Percentiles rank a stretch among this genome's conserved stretches.
Evolutionary conservation across 2,888 invertebrate genomes (phyloP).

Genomic region (Panzeria rudis): DNA sequence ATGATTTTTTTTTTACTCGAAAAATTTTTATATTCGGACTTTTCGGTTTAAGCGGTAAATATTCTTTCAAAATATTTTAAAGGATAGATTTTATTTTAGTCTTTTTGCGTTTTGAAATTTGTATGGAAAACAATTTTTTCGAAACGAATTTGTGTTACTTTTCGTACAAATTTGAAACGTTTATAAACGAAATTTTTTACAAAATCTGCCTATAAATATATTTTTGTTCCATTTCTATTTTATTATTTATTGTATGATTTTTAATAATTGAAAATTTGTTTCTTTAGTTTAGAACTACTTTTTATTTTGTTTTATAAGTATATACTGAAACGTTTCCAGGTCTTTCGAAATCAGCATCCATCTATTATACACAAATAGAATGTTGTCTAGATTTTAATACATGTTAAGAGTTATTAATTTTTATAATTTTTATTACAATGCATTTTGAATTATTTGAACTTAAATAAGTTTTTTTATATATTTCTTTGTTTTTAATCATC

Average conservation of each 20-base stretch:
- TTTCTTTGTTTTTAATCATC: constrained; percentile 30
- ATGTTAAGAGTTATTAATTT: constrained; percentile 9
- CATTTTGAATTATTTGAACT: constrained; percentile 9
- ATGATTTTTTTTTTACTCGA: too few relatives aligned
- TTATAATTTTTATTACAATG: constrained; percentile 23
- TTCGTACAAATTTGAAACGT: too few relatives aligned
- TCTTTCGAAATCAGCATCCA: constrained; percentile 23
- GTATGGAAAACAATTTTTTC: too few relatives aligned
- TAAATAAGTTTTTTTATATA: constrained; percentile 15
- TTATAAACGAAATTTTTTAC: too few relatives aligned
- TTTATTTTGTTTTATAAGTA: neutral
- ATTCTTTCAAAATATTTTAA: too few relatives aligned
- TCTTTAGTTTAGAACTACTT: neutral
- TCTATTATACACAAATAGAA: constrained; percentile 36
- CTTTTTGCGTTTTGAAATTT: too few relatives aligned
- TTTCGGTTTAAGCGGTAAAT: too few relatives aligned
- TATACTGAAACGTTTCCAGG: constrained; percentile 26
- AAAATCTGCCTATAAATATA: too few relatives aligned
- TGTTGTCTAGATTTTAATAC: constrained; percentile 55
- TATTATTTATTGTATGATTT: constrained; percentile 13
- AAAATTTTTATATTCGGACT: too few relatives aligned
- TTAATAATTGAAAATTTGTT: constrained; percentile 41
- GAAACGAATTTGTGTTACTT: too few relatives aligned
- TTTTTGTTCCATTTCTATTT: neutral
- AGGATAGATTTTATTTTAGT: too few relatives aligned